Evolutionary conservation across 2,113 vertebrate genomes (phyloP).

Genomic region (Mellivora capensis): DNA sequence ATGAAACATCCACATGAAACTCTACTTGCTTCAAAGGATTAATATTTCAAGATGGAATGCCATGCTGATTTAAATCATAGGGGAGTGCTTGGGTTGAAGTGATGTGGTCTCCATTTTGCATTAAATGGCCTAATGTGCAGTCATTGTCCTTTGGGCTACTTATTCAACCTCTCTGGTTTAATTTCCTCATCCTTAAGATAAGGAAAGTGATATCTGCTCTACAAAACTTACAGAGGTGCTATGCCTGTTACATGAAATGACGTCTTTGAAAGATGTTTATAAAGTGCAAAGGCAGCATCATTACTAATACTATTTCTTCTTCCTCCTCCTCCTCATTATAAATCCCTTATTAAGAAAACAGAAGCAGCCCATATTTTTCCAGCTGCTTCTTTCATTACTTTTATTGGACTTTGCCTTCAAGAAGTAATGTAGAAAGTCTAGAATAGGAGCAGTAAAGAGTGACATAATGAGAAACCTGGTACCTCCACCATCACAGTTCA

Average conservation of each 20-base stretch:
- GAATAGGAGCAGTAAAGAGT: not conserved
- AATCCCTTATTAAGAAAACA: not conserved
- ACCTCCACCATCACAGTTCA: not conserved
- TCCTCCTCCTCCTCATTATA: not conserved
- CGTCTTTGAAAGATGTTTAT: not conserved
- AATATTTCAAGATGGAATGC: not conserved
- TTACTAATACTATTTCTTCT: not conserved
- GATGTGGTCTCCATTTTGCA: not conserved
- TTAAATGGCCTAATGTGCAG: not conserved
- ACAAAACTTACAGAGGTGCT: not conserved
- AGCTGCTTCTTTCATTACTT: not conserved
- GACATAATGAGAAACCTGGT: not conserved
- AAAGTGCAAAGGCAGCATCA: not conserved
- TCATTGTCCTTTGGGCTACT: not conserved
- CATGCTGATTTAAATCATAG: not conserved
- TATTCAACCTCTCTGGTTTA: conserved; percentile 8
- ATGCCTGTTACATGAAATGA: too few species aligned
- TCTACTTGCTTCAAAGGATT: not conserved
- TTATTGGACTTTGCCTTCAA: not conserved
- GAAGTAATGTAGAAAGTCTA: not conserved
- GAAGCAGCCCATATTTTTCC: not conserved
- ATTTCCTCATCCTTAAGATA: not conserved
- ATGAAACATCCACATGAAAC: not conserved
- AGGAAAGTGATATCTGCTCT: not conserved
- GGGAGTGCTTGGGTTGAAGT: not conserved